Conservation (phyloP, 2,113 vertebrate species). For the Calidris pugnax region DNA sequence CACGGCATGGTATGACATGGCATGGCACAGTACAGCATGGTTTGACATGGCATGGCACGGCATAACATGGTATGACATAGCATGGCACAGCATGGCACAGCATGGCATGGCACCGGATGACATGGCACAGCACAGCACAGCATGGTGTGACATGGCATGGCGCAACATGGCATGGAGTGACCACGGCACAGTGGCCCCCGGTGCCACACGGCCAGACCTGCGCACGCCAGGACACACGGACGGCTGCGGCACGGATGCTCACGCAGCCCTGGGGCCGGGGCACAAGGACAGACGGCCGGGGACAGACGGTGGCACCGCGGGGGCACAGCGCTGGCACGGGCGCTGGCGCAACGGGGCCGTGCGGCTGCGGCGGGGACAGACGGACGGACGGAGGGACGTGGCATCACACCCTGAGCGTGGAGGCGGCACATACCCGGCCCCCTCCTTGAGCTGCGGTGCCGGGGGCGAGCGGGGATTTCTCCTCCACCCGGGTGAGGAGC, state of each 20-base stretch:
- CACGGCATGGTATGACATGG: no score
- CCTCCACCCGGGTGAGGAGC: neutral
- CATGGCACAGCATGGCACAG: no score
- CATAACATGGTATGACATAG: no score
- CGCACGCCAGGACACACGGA: rapidly evolving
- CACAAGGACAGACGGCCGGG: neutral
- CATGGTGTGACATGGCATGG: no score
- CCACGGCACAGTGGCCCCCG: neutral
- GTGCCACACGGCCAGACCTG: neutral
- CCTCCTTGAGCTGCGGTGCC: rapidly evolving
- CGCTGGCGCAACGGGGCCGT: neutral
- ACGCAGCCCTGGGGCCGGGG: neutral
- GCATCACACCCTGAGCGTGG: neutral
- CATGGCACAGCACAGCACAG: no score
- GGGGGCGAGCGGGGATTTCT: neutral
- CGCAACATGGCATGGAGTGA: no score
- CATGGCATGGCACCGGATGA: no score
- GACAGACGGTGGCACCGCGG: neutral
- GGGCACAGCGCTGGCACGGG: neutral
- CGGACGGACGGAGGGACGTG: neutral
- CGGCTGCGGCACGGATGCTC: neutral
- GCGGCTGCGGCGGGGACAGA: neutral
- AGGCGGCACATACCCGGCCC: rapidly evolving
- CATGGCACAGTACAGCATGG: no score
- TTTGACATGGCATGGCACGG: no score